These are phyloP conservation scores for Salvelinus fontinalis DNA, from an alignment of 2,113 vertebrate species.

Conservation along the genomic window DNA sequence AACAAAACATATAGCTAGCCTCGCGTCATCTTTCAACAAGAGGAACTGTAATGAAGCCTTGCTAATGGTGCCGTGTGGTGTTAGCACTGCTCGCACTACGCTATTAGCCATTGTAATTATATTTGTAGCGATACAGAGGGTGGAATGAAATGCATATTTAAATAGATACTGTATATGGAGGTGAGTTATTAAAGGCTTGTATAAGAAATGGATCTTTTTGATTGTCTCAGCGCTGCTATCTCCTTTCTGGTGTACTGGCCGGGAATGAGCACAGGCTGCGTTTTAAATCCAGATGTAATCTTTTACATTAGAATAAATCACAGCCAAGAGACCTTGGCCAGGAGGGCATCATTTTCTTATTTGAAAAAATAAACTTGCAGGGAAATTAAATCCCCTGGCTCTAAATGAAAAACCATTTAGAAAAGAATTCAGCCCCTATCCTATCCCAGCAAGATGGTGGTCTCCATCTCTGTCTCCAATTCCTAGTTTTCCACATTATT, in stretches of 20 bases:
- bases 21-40: neutral
- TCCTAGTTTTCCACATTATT: slow-evolving; percentile 5
- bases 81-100: slow-evolving; percentile 7
- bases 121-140: slow-evolving; percentile 24
- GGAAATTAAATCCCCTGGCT: slow-evolving; percentile 38
- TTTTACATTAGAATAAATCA: slow-evolving; percentile 60
- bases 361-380: slow-evolving; percentile 24
- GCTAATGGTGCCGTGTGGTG: slow-evolving; percentile 8
- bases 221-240: slow-evolving; percentile 44
- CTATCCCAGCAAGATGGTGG: slow-evolving; percentile 1
- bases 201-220: slow-evolving; percentile 32
- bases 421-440: slow-evolving; percentile 34
- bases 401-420: slow-evolving; percentile 51
- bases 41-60: neutral
- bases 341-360: slow-evolving; percentile 42
- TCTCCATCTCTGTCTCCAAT: slow-evolving; percentile 2
- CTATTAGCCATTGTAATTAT: slow-evolving; percentile 40
- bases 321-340: slow-evolving; percentile 36
- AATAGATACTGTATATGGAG: slow-evolving; percentile 8
- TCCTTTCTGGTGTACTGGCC: slow-evolving; percentile 33
- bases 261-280: slow-evolving; percentile 23
- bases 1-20: slow-evolving; percentile 5
- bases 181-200: slow-evolving; percentile 42
- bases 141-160: slow-evolving; percentile 25
- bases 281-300: slow-evolving; percentile 67